phyloP scores from a whole-genome alignment of 2,888 invertebrate genomes.

The Luffia ferchaultella region DNA sequence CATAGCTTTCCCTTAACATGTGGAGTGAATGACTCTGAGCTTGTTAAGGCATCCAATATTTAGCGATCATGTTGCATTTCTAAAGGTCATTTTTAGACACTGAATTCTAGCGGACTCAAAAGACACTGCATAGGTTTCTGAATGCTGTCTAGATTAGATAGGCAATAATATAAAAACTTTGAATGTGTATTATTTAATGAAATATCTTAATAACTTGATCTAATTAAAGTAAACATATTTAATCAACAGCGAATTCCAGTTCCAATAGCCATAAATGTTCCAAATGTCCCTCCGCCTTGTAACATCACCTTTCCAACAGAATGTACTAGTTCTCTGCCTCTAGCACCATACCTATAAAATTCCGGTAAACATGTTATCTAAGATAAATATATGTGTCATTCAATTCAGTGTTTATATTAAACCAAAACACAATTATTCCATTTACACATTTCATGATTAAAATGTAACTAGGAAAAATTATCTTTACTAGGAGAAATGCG shows the following conservation, averaged over 20 bases:
- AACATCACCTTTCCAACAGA: constrained; percentile 96
- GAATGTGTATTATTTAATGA: background rate
- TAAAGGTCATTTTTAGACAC: too few relatives aligned
- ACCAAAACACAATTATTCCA: background rate
- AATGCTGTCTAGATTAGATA: too few relatives aligned
- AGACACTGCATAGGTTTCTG: too few relatives aligned
- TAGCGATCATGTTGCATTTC: too few relatives aligned
- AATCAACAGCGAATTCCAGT: constrained; percentile 81
- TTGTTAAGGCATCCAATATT: too few relatives aligned
- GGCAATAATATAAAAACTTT: too few relatives aligned
- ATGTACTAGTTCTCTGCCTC: constrained; percentile 91
- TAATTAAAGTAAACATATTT: constrained; percentile 13
- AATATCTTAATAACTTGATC: constrained; percentile 4
- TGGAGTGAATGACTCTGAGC: too few relatives aligned
- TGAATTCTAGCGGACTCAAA: too few relatives aligned
- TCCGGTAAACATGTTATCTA: background rate
- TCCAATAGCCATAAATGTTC: constrained; percentile 95
- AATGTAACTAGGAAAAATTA: too few relatives aligned
- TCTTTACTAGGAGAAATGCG: too few relatives aligned
- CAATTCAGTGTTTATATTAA: background rate
- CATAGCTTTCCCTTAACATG: too few relatives aligned
- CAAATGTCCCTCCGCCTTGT: constrained; percentile 97
- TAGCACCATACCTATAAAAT: constrained; percentile 80
- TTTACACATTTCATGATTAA: too few relatives aligned
- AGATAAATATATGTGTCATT: background rate